Percentiles rank a stretch among this genome's conserved stretches.
Evolutionary conservation across 1,140 invertebrate genomes (phyloP).

Genomic region (Heliothis virescens): DNA sequence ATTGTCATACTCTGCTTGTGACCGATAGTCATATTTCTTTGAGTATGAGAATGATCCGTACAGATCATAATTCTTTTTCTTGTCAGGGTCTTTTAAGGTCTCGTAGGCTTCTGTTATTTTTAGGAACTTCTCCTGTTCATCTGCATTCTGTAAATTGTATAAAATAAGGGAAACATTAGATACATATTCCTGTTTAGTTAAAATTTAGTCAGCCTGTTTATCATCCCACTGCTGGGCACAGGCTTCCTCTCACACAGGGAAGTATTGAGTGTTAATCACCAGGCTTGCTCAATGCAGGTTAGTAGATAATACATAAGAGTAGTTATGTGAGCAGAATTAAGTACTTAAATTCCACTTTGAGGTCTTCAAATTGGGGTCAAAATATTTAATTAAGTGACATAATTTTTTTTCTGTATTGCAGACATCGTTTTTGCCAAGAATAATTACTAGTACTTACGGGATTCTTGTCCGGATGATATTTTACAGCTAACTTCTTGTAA

Average conservation of each 20-base stretch:
- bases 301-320: too few relatives aligned
- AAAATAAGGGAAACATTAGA: background rate
- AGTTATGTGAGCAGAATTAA: too few relatives aligned
- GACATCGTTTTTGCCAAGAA: background rate
- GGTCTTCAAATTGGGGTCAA: too few relatives aligned
- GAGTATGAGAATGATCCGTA: constrained; percentile 90
- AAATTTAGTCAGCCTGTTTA: too few relatives aligned
- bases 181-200: background rate
- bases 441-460: constrained; percentile 84
- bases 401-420: background rate
- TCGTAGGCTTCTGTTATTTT: constrained; percentile 94
- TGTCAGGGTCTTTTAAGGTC: constrained; percentile 93
- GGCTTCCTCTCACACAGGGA: too few relatives aligned
- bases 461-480: constrained; percentile 95
- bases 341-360: too few relatives aligned
- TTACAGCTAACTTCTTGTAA: constrained; percentile 93
- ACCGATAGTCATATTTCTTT: constrained; percentile 86
- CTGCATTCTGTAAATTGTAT: constrained; percentile 83
- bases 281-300: too few relatives aligned
- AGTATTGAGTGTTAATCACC: too few relatives aligned
- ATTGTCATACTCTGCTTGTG: constrained; percentile 94
- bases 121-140: constrained; percentile 92
- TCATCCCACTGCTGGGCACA: too few relatives aligned
- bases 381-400: too few relatives aligned
- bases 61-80: constrained; percentile 92